Evolutionary conservation across 2,888 invertebrate species (phyloP), one percentile per base, ranked within the genome.

Genomic region (Melanostoma mellinum): DNA sequence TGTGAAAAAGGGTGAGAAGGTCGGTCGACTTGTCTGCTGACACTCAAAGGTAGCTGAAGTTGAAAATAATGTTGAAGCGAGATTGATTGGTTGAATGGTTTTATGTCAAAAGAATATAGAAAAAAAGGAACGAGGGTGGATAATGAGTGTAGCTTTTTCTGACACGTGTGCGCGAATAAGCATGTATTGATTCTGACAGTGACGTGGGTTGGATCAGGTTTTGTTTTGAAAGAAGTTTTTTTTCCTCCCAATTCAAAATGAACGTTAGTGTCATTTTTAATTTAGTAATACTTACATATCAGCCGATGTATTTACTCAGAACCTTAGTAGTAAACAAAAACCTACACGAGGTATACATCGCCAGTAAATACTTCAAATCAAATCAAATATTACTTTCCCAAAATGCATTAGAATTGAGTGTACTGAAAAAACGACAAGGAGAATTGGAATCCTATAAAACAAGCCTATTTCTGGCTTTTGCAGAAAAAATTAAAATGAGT

Each of bases 51-150:
- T 63, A 50, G 2, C 32, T 63, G 38, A 63, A 50, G 50, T 32
- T 63, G 48, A 63, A 63, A 63, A 48, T 30, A 42, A 10, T 44
- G 32, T 48, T 48, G 20, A 63, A 63, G 35, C 48, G 3, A 36
- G 50, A 63, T 30, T 50, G 63, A 38, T 63, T 63, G 63, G 32
- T 3, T 63, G 50, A 63, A 32, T 61, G 61, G 6, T 46, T 61
- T 46, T 61, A 8, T 20, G 36, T 33, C 20, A 5, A 20, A 4
- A 48, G 30, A 6, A 35, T n/a, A n/a, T 10, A 58, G 30, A 58
- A 56, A 32, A 42, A 58, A 42, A n/a, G 4, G 3, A 40, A 40
- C 36, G 30, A 30, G 9, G 32, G 30, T 4, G 63, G 48, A 48
- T 36, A 38, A 48, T 48, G 50, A 50, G 30, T 50, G n/a, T 4